Percentiles rank a stretch among this genome's conserved stretches.
These are phyloP conservation scores for Pediacus dermestoides DNA, from an alignment of 2,888 invertebrate genomes.

Conservation along the genomic window DNA sequence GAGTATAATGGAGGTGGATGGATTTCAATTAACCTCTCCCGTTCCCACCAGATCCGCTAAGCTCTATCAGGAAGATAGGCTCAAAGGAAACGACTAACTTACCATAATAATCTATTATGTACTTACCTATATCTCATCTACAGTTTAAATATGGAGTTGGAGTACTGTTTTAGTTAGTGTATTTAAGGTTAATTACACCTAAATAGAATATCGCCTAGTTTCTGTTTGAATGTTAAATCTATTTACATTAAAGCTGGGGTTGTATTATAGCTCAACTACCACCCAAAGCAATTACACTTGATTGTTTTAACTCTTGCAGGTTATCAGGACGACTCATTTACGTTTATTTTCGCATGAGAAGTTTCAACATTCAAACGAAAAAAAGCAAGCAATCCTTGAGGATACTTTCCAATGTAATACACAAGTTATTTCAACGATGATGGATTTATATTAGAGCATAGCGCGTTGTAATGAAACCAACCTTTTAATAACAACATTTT, in stretches of 20 bases:
- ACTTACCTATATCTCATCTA: constrained; percentile 32
- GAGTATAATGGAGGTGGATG: constrained; percentile 47
- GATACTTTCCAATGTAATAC: no score
- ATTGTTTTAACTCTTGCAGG: no score
- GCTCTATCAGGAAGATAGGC: constrained; percentile 33
- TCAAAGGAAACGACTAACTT: constrained; percentile 43
- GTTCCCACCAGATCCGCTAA: constrained; percentile 27
- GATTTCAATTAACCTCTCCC: constrained; percentile 47
- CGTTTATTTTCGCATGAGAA: no score
- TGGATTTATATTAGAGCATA: background rate
- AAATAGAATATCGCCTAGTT: constrained; percentile 23
- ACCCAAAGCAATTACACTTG: no score
- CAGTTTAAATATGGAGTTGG: constrained; percentile 31
- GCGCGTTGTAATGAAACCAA: background rate
- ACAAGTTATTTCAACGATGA: no score
- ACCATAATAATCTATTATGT: constrained; percentile 40
- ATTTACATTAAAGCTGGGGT: background rate
- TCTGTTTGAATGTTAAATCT: constrained; percentile 20
- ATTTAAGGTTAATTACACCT: constrained; percentile 30
- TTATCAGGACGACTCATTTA: no score
- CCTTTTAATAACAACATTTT: constrained; percentile 7
- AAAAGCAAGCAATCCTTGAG: no score
- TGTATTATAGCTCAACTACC: background rate
- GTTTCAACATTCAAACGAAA: no score
- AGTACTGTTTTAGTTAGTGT: constrained; percentile 18